Conservation (phyloP, 2,888 invertebrate species). For the Drosophila ustulata region DNA sequence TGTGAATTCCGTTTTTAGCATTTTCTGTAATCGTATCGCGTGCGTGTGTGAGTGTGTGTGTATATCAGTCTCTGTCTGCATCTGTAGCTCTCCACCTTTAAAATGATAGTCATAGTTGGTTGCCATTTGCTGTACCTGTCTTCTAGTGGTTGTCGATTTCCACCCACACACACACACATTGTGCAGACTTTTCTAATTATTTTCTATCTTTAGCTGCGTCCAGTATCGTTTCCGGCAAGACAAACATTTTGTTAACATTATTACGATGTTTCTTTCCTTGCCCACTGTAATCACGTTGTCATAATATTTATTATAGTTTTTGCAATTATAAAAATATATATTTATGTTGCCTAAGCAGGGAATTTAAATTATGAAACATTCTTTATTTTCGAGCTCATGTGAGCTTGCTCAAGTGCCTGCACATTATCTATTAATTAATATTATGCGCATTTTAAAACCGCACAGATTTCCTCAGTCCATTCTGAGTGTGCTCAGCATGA, state of each 20-base stretch:
- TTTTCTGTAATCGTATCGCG: conserved; percentile 44
- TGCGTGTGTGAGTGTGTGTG: neutral
- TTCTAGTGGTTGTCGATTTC: conserved; percentile 46
- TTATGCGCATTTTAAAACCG: neutral
- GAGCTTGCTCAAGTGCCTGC: neutral
- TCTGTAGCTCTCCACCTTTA: neutral
- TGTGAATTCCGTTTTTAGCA: conserved; percentile 68
- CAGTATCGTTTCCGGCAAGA: conserved; percentile 1
- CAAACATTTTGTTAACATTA: conserved; percentile 15
- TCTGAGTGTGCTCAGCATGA: conserved; percentile 27
- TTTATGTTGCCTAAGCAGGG: neutral
- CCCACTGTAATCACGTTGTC: conserved; percentile 8
- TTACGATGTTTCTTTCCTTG: conserved; percentile 5
- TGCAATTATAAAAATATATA: neutral
- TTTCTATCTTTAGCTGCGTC: conserved; percentile 14
- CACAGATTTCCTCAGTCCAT: conserved; percentile 21
- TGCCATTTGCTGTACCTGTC: conserved; percentile 31
- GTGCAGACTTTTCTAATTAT: conserved; percentile 51
- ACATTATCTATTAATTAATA: conserved; percentile 25
- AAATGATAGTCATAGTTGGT: conserved; percentile 5
- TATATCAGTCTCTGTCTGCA: neutral
- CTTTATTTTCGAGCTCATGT: neutral
- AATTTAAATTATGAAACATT: neutral
- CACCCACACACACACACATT: neutral
- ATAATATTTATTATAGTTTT: conserved; percentile 16